Evolutionary conservation across 1,140 invertebrate genomes (phyloP).

Genomic region (Melitaea cinxia): DNA sequence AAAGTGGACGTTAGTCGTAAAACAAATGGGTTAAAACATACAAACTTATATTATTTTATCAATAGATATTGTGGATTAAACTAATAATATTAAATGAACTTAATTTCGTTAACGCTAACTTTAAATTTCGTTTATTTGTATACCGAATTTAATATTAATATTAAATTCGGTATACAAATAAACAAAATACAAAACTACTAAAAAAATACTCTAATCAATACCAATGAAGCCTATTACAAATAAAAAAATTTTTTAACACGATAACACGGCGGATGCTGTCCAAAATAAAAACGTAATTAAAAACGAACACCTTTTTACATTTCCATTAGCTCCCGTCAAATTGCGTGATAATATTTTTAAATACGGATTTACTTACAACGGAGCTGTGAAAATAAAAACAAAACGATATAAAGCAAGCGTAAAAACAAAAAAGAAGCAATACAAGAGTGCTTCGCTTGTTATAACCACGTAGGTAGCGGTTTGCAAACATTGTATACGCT

Average conservation of each 20-base stretch:
- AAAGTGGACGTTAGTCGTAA: too few relatives aligned
- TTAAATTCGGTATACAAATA: too few relatives aligned
- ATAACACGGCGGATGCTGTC: neutral
- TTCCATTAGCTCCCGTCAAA: slow-evolving; percentile 25
- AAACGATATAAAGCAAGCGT: neutral
- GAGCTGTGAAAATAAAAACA: slow-evolving; percentile 11
- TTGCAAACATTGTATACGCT: neutral
- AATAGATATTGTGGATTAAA: too few relatives aligned
- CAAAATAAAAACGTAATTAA: slow-evolving; percentile 20
- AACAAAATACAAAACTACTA: too few relatives aligned
- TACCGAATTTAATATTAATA: too few relatives aligned
- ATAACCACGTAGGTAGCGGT: neutral
- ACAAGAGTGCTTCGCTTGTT: slow-evolving; percentile 7
- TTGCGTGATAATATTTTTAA: slow-evolving; percentile 32
- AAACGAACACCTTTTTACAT: slow-evolving; percentile 24
- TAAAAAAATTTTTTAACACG: neutral
- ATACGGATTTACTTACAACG: slow-evolving; percentile 23
- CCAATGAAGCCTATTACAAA: too few relatives aligned
- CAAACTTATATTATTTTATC: too few relatives aligned
- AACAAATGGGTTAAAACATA: too few relatives aligned
- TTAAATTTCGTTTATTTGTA: too few relatives aligned
- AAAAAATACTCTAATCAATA: too few relatives aligned
- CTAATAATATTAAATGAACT: too few relatives aligned
- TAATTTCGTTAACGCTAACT: too few relatives aligned
- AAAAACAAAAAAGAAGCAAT: neutral